Evolutionary conservation across 2,113 vertebrate species (phyloP).

Genomic region (Rhinopithecus roxellana): DNA sequence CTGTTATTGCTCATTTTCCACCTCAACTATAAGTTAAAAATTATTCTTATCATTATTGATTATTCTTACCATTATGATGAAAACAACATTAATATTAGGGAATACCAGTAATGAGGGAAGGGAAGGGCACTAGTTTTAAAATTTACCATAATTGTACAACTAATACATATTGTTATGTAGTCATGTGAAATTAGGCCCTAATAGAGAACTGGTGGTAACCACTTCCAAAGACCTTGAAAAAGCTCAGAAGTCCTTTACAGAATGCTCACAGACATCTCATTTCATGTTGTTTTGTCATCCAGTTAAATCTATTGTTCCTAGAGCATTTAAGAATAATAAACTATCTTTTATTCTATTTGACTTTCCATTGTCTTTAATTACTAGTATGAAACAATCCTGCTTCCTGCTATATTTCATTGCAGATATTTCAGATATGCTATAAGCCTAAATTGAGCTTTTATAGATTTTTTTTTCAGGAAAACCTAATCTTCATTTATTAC

Average conservation of each 20-base stretch:
- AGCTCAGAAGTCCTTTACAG: neutral
- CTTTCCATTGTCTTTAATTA: constrained; percentile 60
- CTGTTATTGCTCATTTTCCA: neutral
- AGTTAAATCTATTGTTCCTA: constrained; percentile 8
- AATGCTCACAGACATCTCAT: neutral
- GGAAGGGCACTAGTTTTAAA: neutral
- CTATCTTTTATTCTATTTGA: constrained; percentile 39
- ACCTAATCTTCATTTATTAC: neutral
- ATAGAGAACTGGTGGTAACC: neutral
- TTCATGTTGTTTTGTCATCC: neutral
- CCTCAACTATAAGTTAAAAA: neutral
- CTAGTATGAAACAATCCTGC: constrained; percentile 27
- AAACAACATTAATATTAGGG: neutral
- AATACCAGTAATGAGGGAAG: neutral
- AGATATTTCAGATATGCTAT: constrained; percentile 26
- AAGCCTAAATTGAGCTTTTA: constrained; percentile 17
- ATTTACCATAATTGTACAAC: neutral
- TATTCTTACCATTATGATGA: neutral
- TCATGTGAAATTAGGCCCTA: constrained; percentile 4
- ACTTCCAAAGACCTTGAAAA: neutral
- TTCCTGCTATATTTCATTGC: constrained; percentile 40
- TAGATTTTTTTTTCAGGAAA: neutral
- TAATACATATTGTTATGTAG: neutral
- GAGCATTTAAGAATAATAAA: constrained; percentile 36
- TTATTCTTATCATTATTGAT: neutral